phyloP scores from a whole-genome alignment of 2,797 vertebrate species.

The Notolabrus celidotus region DNA sequence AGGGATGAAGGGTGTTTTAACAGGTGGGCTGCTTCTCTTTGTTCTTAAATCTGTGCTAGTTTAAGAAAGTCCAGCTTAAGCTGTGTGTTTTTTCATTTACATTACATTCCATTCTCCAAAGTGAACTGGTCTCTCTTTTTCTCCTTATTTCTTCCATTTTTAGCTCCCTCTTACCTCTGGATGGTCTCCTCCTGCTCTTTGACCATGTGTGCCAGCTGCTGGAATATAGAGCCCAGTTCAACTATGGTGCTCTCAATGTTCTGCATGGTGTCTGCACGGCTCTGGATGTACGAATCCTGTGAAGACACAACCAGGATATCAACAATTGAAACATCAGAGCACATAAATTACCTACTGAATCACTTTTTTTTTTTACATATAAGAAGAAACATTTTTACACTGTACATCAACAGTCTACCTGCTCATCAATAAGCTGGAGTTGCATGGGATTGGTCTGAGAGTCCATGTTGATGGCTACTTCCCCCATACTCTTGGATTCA shows the following conservation, averaged over 20 bases:
- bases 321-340: neutral
- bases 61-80: no score
- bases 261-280: slow-evolving; percentile 94
- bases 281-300: slow-evolving; percentile 96
- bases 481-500: slow-evolving; percentile 87
- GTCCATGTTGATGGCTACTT: slow-evolving; percentile 93
- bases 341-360: neutral
- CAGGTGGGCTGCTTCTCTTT: no score
- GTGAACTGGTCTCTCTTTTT: neutral
- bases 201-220: slow-evolving; percentile 96
- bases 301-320: neutral
- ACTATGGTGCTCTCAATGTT: slow-evolving; percentile 97
- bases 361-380: no score
- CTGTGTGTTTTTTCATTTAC: no score
- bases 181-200: slow-evolving; percentile 96
- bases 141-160: neutral
- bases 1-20: no score
- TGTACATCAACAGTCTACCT: slow-evolving; percentile 79
- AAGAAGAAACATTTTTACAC: no score
- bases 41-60: no score
- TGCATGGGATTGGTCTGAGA: slow-evolving; percentile 89
- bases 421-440: slow-evolving; percentile 94
- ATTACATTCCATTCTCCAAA: no score
- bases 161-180: slow-evolving; percentile 85
- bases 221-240: slow-evolving; percentile 95